Conservation (phyloP, 2,888 invertebrate genomes). For the Tanytarsus gracilentus region DNA sequence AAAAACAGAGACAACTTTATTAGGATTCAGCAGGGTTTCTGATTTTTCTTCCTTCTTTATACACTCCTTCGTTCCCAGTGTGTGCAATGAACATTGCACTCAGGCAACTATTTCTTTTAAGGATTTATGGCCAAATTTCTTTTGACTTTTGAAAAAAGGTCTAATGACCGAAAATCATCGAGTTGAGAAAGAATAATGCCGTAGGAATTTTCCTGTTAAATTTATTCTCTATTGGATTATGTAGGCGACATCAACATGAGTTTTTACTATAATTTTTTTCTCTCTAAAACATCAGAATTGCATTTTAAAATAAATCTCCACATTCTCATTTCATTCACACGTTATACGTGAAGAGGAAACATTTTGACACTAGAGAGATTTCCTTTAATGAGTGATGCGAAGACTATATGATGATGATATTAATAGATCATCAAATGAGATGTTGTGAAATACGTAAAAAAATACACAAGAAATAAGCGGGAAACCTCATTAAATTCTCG, state of each 20-base stretch:
- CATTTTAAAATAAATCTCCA: not conserved
- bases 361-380: constrained; percentile 11
- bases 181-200: no score
- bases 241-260: no score
- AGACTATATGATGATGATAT: not conserved
- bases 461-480: not conserved
- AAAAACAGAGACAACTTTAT: not conserved
- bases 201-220: no score
- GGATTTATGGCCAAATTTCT: no score
- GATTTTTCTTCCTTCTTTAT: not conserved
- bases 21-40: not conserved
- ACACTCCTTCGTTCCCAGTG: not conserved
- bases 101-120: no score
- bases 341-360: not conserved
- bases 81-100: no score
- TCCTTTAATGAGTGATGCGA: constrained; percentile 12
- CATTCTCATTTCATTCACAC: not conserved
- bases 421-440: not conserved
- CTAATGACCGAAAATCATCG: no score
- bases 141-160: no score
- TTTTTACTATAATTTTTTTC: no score
- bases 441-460: not conserved
- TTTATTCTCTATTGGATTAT: no score
- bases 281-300: no score
- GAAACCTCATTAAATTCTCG: not conserved